Base-by-base conservation (phyloP, 1,140 invertebrate species). In the Drosophila bipectinata region DNA sequence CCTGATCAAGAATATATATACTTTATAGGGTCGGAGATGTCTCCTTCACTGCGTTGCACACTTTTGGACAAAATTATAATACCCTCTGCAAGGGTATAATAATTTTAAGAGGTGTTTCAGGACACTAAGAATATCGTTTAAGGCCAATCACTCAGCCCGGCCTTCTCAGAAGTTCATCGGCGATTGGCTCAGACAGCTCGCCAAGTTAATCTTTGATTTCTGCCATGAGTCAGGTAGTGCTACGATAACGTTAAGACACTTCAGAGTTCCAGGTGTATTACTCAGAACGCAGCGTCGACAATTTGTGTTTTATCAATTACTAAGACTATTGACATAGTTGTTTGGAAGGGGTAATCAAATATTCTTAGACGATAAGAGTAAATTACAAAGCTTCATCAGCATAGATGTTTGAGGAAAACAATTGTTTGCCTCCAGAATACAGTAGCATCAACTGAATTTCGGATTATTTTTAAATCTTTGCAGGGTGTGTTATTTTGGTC, bases 91-190 rank as follows among this genome's bases (percentile, higher is more conserved):
- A n/a, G n/a, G 15, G 15, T 15, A 15, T 2, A 21, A 21, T 21
- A 3, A 21, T 21, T 21, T 3, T 21, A 21, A 21, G 21, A 21
- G 21, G 21, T 21, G 28, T 48, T 32, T n/a, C 18, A 10, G 28
- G 1, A 5, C 9, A 10, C 32, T 59, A 32, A 14, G 28, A 47
- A 24, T 34, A 9, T 9, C 6, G 4, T 10, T 32, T 14, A 24
- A 7, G 28, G 41, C 18, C 18, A 1, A 18, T 18, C 18, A 18
- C 18, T 18, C 18, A 18, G 18, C 18, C 18, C 18, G 18, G 18
- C 62, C 30, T 64, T 48, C 62, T 30, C n/a, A 15, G 32, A 51
- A 63, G 9, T 47, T 34, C 24, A 28, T 49, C 62, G 62, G 18
- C 39, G 58, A 51, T 66, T 41, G 26, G 9, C 12, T 4, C 15